Base-by-base conservation (phyloP, 2,797 vertebrate species). In the Cyprinodon diabolis region DNA sequence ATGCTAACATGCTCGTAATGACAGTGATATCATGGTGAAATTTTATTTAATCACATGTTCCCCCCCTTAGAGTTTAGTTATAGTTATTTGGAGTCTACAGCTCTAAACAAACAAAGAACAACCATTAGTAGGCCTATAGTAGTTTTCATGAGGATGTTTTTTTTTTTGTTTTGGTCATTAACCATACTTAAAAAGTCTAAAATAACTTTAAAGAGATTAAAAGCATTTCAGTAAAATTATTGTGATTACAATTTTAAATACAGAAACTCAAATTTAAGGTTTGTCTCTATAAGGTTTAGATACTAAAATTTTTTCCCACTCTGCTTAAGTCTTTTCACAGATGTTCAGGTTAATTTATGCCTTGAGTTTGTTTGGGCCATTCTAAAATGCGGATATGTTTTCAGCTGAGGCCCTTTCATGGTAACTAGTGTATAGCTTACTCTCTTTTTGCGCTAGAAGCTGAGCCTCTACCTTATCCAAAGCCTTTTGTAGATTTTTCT, bases 21-120 rank as follows among this genome's bases (percentile, higher is more conserved):
- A 70, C 43, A 47, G 13, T 57, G 23, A 14, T 57, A 55, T 47
- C 55, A 58, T 21, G 43, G 23, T 25, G 37, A 30, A 35, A 19
- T 30, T 70, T 30, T 1, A 47, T 58, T 6, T 47, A 30, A 45
- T 70, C 47, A 58, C 9, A 17, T 17, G 15, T n/a, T 48, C 25
- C 5, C 43, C 23, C n/a, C 23, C 25, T 60, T 49, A 30, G 1
- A 37, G 54, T 37, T 37, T 37, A 48, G 25, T 30, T 23, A 69
- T 60, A 21, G 57, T 15, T 13, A 51, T 48, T 37, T 51, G 12
- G 7, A 48, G 25, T 60, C 43, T 19, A 30, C 21, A 47, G 25
- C 56, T 48, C 47, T 65, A 65, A 65, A 65, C 62, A 65, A 65
- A 45, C 43, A 49, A 30, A 60, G 30, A 30, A 30, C 30, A 30